phyloP scores from a whole-genome alignment of 2,888 invertebrate genomes.

The Brachypterus glaber region DNA sequence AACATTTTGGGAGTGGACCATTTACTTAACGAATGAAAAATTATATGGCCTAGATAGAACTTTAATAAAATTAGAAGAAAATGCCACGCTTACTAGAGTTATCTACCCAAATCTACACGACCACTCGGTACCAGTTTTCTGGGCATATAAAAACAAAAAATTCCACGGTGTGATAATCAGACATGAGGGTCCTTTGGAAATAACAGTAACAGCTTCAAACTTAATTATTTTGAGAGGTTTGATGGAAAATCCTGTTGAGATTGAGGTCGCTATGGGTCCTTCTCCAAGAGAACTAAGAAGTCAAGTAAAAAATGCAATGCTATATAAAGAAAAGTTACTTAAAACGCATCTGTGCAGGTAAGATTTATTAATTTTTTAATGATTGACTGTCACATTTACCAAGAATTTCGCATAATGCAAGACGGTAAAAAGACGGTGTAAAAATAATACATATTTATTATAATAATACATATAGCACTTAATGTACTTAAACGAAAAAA shows the following conservation, averaged over 20 bases:
- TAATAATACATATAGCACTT: too few relatives aligned
- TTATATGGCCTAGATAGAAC: slow-evolving; percentile 51
- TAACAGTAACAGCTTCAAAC: slow-evolving; percentile 45
- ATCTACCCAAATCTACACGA: slow-evolving; percentile 44
- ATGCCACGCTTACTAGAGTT: slow-evolving; percentile 31
- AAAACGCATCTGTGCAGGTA: slow-evolving; percentile 42
- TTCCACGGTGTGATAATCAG: slow-evolving; percentile 51
- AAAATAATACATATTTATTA: too few relatives aligned
- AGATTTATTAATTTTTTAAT: slow-evolving; percentile 2
- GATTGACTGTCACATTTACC: background rate
- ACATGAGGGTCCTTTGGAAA: slow-evolving; percentile 46
- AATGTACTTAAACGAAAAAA: too few relatives aligned
- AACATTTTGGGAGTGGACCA: slow-evolving; percentile 52
- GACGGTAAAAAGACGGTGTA: too few relatives aligned
- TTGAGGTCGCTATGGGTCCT: slow-evolving; percentile 46
- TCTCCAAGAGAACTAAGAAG: slow-evolving; percentile 31
- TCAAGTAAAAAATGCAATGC: background rate
- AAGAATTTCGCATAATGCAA: too few relatives aligned
- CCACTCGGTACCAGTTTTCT: slow-evolving; percentile 45
- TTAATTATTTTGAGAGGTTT: slow-evolving; percentile 49
- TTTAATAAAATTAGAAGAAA: slow-evolving; percentile 34
- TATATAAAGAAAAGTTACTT: slow-evolving; percentile 26
- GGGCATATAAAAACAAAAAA: slow-evolving; percentile 43
- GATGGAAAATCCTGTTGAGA: slow-evolving; percentile 35
- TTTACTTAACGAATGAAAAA: slow-evolving; percentile 44